Conservation (phyloP, 2,797 vertebrate species). For the Melanotaenia trifasciata region DNA sequence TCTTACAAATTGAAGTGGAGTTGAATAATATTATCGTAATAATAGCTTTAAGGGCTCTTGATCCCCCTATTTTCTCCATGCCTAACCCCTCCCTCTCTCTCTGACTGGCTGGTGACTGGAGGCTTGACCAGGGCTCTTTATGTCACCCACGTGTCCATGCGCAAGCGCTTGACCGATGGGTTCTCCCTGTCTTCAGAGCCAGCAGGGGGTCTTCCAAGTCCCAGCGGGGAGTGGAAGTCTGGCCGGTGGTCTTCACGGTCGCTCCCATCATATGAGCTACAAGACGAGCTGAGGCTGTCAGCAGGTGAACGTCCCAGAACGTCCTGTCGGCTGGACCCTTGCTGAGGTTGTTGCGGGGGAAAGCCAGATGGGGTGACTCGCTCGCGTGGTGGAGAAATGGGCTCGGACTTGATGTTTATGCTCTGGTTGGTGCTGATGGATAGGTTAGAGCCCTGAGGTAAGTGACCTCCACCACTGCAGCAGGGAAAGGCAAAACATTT, state of each 20-base stretch:
- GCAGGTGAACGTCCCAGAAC: conserved; percentile 93
- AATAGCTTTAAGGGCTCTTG: conserved; percentile 77
- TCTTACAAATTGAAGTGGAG: conserved; percentile 80
- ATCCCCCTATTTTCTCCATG: conserved; percentile 65
- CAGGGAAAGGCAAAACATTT: conserved; percentile 23
- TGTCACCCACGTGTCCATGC: conserved; percentile 99
- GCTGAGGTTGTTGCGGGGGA: conserved; percentile 83
- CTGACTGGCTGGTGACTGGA: conserved; percentile 76
- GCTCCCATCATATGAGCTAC: conserved; percentile 98
- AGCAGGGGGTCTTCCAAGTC: conserved; percentile 89
- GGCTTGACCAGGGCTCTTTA: conserved; percentile 79
- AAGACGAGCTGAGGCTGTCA: conserved; percentile 98
- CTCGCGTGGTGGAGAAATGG: conserved; percentile 96
- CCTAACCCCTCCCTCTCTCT: conserved; percentile 70
- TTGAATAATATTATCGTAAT: conserved; percentile 82
- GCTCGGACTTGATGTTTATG: conserved; percentile 98
- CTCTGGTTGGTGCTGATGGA: conserved; percentile 97
- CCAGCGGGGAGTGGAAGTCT: conserved; percentile 93
- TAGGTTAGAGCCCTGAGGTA: conserved; percentile 97
- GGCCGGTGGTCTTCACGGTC: conserved; percentile 94
- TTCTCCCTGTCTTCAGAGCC: conserved; percentile 90
- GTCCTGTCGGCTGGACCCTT: conserved; percentile 89
- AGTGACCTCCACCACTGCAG: conserved; percentile 92
- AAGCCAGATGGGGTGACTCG: conserved; percentile 92
- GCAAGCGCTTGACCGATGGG: conserved; percentile 96